phyloP scores from a whole-genome alignment of 2,888 invertebrate genomes.

The Euplagia quadripunctaria region DNA sequence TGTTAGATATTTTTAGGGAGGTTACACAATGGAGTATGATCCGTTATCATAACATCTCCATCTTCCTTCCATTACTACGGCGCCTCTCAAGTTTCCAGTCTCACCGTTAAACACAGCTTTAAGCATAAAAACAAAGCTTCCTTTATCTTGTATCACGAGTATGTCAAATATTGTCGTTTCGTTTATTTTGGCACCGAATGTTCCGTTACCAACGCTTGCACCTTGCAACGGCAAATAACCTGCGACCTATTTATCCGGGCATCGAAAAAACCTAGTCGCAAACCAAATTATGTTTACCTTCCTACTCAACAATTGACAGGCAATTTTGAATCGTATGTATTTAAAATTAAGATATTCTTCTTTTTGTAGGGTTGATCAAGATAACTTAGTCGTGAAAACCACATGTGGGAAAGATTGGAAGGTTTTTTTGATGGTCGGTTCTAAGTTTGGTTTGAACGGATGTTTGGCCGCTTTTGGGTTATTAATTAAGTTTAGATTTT shows the following conservation, averaged over 20 bases:
- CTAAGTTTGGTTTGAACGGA: constrained; percentile 75
- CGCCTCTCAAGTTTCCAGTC: constrained; percentile 45
- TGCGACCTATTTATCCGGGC: constrained; percentile 84
- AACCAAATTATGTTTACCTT: constrained; percentile 35
- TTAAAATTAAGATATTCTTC: rapidly evolving
- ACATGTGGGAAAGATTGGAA: constrained; percentile 74
- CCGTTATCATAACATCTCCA: constrained; percentile 3
- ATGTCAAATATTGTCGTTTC: constrained; percentile 71
- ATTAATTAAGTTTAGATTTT: constrained; percentile 80
- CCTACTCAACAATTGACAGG: background rate
- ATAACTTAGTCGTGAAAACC: constrained; percentile 35
- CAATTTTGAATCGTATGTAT: constrained; percentile 6
- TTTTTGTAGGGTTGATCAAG: background rate
- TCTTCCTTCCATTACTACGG: constrained; percentile 15
- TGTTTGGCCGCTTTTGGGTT: constrained; percentile 78
- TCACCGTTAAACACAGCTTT: constrained; percentile 65
- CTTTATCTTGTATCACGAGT: constrained; percentile 72
- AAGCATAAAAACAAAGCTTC: constrained; percentile 71
- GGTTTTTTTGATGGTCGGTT: constrained; percentile 74
- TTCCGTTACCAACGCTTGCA: constrained; percentile 81
- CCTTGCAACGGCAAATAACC: constrained; percentile 86
- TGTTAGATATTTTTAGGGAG: background rate
- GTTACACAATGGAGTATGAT: background rate
- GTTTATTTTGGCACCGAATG: constrained; percentile 80
- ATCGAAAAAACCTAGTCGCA: constrained; percentile 64